Base-by-base conservation (phyloP, 2,797 vertebrate genomes). In the Dipus sagitta region DNA sequence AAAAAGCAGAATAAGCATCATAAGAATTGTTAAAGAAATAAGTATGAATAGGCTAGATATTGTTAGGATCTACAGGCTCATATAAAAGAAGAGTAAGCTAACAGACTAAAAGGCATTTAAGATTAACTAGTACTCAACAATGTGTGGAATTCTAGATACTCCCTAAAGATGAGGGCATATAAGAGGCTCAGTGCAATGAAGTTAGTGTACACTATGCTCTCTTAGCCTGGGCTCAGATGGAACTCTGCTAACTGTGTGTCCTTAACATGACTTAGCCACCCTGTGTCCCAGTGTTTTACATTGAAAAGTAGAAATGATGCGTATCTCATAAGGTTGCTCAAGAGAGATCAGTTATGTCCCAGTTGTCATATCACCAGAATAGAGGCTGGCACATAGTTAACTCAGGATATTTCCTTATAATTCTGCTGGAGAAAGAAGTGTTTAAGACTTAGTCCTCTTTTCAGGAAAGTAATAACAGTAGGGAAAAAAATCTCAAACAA, bases 251-350 rank as follows among this genome's bases (percentile, higher is more conserved):
- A 89, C 58, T 28, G 2, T 84, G 79, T 71, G 28, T 47, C 92
- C 64, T 86, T 89, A 81, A 85, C 88, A 93, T 80, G 26, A 52
- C 32, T 64, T 64, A 67, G 58, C 92, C 96, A 88, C 17, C 62
- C 91, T 88, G 76, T 93, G 70, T 42, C 82, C 92, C 42, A 4
- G 54, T 83, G 88, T 96, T 85, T 84, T 84, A n/a, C 93, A 79
- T 75, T 95, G 90, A 92, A 95, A 96, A 90, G 28, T 60, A 81
- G 75, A 97, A 97, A 97, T 84, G 58, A 74, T 77, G 47, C 12
- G 68, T 95, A 93, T 93, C 80, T 96, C 91, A 83, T 82, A 75
- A 89, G 38, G 95, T 26, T 58, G 95, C 24, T 52, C 3, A 72
- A 74, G 76, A 79, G 9, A 34, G 30, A 42, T 60, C 72, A 71